Evolutionary conservation across 2,888 invertebrate species (phyloP), one percentile per base, ranked within the genome.

Genomic region (Phortica okadai): DNA sequence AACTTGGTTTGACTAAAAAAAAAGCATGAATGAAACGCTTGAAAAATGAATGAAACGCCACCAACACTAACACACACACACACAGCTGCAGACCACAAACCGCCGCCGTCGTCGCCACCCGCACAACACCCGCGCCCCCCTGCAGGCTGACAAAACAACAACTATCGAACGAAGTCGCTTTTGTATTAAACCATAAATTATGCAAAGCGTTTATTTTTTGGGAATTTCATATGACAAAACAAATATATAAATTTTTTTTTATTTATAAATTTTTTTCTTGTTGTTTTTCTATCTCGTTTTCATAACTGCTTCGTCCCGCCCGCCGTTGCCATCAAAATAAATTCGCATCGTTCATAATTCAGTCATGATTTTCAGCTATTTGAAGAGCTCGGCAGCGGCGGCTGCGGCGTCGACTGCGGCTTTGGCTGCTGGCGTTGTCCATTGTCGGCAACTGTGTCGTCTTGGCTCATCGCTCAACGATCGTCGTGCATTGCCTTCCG

Each of bases 161-260:
- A 50, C 50, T 50, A 50, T 50, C 50, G 50, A 50, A 6, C 50
- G 1, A 50, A 50, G 1, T 50, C 10, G 50, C 50, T 50, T 50
- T 50, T 50, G 50, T 50, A 50, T 88, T 88, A 84, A 86, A 85
- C 82, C 86, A 88, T 89, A 90, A 89, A 89, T 89, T 86, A 87
- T 82, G 82, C 81, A 79, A 82, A 80, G 78, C 79, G 79, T 80
- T 81, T 81, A 81, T 83, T 80, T 77, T 33, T 41, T 74, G 78
- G 74, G 75, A 78, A 78, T 79, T 78, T 78, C 76, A 81, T 75
- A 81, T 81, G 81, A 81, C 81, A 81, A 81, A 81, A 81, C 79
- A 81, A 79, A 81, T 80, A 76, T 21, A 21, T 21, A 21, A 80
- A 73, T 76, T 73, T 69, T 44, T n/a, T 16, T 67, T 67, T 6